Conservation (phyloP, 2,888 invertebrate species). For the Apocheima hispidaria region DNA sequence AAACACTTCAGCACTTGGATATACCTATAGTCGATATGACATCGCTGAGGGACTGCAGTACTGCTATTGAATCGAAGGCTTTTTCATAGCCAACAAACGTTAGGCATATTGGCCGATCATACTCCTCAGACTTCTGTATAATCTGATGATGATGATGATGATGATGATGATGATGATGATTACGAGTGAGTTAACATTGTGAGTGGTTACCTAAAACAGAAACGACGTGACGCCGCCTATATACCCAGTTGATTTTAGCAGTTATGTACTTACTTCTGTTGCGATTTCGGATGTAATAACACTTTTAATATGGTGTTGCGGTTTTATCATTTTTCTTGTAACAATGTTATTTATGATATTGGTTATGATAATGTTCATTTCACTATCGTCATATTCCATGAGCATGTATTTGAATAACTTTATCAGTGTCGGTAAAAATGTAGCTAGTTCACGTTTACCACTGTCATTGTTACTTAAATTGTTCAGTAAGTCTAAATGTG, state of each 20-base stretch:
- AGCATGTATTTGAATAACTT: constrained; percentile 65
- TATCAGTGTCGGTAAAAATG: constrained; percentile 58
- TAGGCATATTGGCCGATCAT: too few relatives aligned
- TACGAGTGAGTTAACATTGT: too few relatives aligned
- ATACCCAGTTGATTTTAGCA: background rate
- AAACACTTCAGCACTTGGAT: too few relatives aligned
- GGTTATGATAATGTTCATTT: constrained; percentile 70
- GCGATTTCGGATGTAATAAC: constrained; percentile 54
- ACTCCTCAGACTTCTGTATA: too few relatives aligned
- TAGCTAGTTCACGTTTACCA: constrained; percentile 59
- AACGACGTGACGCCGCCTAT: too few relatives aligned
- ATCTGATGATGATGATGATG: too few relatives aligned
- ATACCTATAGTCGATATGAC: too few relatives aligned
- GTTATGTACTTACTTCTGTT: constrained; percentile 63
- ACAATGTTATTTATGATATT: constrained; percentile 70
- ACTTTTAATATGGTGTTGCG: constrained; percentile 44
- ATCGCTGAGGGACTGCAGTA: too few relatives aligned
- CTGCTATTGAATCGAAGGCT: too few relatives aligned
- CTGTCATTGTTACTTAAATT: constrained; percentile 58
- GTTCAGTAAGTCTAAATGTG: constrained; percentile 66
- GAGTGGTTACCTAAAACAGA: too few relatives aligned
- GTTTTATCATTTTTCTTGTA: constrained; percentile 52
- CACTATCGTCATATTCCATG: constrained; percentile 69
- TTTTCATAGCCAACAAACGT: too few relatives aligned
- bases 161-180: too few relatives aligned